Conservation (phyloP, 2,113 vertebrate genomes). For the Typhlomys cinereus region DNA sequence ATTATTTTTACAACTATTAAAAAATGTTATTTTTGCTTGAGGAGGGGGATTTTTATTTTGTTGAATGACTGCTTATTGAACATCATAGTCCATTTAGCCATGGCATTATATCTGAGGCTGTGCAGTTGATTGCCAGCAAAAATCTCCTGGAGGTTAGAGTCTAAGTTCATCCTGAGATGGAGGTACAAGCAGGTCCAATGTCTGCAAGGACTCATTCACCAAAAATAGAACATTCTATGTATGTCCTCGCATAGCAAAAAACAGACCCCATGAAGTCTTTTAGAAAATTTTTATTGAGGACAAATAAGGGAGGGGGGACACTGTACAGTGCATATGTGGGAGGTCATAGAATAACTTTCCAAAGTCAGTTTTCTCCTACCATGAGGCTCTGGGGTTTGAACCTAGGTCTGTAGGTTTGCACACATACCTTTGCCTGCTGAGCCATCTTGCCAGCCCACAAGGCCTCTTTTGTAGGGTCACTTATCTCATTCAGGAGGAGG, state of each 20-base stretch:
- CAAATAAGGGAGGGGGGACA: no score
- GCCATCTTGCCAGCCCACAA: no score
- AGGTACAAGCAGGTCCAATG: background rate
- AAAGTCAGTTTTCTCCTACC: no score
- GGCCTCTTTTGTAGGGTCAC: background rate
- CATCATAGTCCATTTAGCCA: background rate
- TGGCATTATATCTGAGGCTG: background rate
- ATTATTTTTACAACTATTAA: background rate
- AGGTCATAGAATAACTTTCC: no score
- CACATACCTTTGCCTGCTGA: no score
- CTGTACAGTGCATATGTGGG: no score
- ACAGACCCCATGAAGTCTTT: background rate
- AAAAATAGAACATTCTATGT: background rate
- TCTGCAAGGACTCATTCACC: background rate
- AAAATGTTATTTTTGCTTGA: slow-evolving; percentile 9
- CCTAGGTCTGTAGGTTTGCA: no score
- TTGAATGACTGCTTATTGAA: slow-evolving; percentile 3
- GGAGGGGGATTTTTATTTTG: background rate
- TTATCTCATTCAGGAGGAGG: background rate
- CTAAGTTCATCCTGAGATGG: no score
- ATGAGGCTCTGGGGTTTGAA: no score
- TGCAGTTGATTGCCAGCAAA: background rate
- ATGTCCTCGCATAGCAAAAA: background rate
- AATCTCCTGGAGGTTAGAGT: background rate
- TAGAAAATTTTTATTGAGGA: no score